phyloP scores from a whole-genome alignment of 2,113 vertebrate genomes.

The Pelmatolapia mariae region DNA sequence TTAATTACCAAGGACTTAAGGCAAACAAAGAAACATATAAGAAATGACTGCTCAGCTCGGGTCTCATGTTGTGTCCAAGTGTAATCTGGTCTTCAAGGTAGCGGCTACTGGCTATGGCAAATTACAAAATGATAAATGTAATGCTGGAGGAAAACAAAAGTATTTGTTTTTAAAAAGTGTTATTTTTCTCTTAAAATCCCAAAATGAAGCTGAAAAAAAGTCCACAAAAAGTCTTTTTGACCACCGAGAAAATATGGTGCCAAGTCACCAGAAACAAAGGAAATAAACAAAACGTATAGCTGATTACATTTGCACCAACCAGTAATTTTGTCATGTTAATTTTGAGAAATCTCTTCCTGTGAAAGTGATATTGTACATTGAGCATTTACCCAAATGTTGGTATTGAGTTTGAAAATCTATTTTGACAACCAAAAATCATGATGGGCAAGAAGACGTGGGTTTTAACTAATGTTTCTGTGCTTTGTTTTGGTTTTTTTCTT shows the following conservation, averaged over 20 bases:
- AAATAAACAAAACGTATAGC: background rate
- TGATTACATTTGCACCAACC: background rate
- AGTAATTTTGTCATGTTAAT: background rate
- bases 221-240: background rate
- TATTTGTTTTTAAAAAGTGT: background rate
- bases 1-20: background rate
- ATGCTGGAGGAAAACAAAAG: background rate
- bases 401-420: background rate
- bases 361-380: background rate
- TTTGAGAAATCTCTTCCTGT: background rate
- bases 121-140: background rate
- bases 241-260: rapidly evolving
- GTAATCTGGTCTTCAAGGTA: background rate
- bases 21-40: background rate
- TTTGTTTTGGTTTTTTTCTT: background rate
- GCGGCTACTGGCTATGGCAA: background rate
- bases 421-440: background rate
- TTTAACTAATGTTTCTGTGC: background rate
- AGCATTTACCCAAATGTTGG: background rate
- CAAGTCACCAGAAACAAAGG: background rate
- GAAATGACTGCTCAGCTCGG: background rate
- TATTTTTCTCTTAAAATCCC: background rate
- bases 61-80: background rate
- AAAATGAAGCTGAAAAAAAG: background rate
- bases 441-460: background rate